Evolutionary conservation across 2,797 vertebrate genomes (phyloP).

Genomic region (Sebastes steindachneri): DNA sequence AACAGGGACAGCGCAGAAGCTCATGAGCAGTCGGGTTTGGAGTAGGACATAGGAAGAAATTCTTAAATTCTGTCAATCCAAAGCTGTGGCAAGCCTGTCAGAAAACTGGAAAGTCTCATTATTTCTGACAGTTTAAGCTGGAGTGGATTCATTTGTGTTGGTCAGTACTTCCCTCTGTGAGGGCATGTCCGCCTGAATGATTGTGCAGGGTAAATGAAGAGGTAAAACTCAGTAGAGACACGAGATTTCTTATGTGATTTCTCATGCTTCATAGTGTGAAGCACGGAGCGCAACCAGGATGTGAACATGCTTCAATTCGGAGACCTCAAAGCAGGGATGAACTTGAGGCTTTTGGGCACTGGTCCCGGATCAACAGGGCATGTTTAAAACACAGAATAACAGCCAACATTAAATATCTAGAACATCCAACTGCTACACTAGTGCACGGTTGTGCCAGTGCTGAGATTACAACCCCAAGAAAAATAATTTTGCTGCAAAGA

Average conservation of each 20-base stretch:
- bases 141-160: constrained; percentile 52
- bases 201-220: constrained; percentile 23
- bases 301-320: constrained; percentile 49
- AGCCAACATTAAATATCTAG: constrained; percentile 36
- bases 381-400: constrained; percentile 39
- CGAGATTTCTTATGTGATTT: constrained; percentile 36
- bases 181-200: constrained; percentile 8
- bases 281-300: constrained; percentile 16
- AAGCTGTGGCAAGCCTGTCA: constrained; percentile 32
- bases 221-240: constrained; percentile 34
- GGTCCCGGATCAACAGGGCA: constrained; percentile 41
- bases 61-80: neutral
- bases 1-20: constrained; percentile 11
- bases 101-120: constrained; percentile 7
- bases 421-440: constrained; percentile 20
- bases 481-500: constrained; percentile 28
- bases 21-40: constrained; percentile 6
- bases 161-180: constrained; percentile 31
- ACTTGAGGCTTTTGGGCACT: constrained; percentile 31
- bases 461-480: constrained; percentile 19
- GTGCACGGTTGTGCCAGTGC: constrained; percentile 1
- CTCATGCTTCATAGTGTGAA: constrained; percentile 46
- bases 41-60: constrained; percentile 6
- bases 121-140: constrained; percentile 42
- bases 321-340: constrained; percentile 45